These are phyloP conservation scores for Xerus rutilus DNA, from an alignment of 2,797 vertebrate genomes.

Conservation along the genomic window DNA sequence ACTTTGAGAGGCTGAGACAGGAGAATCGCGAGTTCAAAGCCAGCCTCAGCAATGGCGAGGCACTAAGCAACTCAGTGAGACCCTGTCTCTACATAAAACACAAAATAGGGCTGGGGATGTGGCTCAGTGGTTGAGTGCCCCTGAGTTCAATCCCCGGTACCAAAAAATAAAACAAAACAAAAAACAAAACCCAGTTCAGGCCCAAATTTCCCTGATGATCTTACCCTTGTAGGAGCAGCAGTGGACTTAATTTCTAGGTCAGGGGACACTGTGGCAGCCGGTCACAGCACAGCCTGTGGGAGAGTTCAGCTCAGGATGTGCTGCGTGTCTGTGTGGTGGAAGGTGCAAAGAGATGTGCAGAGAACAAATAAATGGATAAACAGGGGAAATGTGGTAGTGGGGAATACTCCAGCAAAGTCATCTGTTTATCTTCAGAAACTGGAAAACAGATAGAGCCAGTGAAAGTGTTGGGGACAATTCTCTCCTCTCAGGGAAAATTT, in stretches of 20 bases:
- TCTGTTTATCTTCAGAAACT: background rate
- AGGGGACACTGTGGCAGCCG: background rate
- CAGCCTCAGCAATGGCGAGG: no score
- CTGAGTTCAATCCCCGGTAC: no score
- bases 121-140: no score
- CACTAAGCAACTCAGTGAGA: no score
- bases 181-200: background rate
- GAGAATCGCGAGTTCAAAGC: no score
- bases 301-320: background rate
- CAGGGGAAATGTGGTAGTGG: background rate
- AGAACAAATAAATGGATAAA: background rate
- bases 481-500: background rate
- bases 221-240: background rate
- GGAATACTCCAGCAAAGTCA: background rate
- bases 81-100: no score
- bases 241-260: background rate
- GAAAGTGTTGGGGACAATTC: background rate
- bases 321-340: rapidly evolving
- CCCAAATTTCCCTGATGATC: background rate
- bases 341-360: background rate
- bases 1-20: no score
- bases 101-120: no score
- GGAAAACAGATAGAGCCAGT: background rate
- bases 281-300: no score
- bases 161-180: no score